Evolutionary conservation across 35 echinoderm and acorn worm species (phyloP).

Genomic region (Nesometra sesokonis): DNA sequence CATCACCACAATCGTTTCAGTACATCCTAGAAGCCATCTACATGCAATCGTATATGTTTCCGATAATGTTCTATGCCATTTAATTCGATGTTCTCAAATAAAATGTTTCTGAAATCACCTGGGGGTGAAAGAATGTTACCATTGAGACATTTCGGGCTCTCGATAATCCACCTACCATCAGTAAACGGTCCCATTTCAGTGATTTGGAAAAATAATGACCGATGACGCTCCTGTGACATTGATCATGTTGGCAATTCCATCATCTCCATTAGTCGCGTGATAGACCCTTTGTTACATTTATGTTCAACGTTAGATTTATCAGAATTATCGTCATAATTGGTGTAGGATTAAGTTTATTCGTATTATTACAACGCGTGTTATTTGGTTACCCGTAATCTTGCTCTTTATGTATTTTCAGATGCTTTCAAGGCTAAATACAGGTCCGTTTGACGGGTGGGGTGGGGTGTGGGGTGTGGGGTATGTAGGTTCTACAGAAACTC

Average conservation of each 20-base stretch:
- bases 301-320: not conserved
- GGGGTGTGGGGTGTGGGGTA: too few species aligned
- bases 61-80: not conserved
- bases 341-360: not conserved
- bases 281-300: not conserved
- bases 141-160: not conserved
- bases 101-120: not conserved
- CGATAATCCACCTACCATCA: not conserved
- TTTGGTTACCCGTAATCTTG: not conserved
- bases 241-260: not conserved
- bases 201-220: not conserved
- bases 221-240: not conserved
- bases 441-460: too few species aligned
- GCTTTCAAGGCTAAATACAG: too few species aligned
- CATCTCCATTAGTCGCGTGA: not conserved
- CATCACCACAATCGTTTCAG: too few species aligned
- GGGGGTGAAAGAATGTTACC: not conserved
- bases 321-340: not conserved
- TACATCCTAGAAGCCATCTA: too few species aligned
- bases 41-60: too few species aligned
- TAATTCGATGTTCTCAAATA: not conserved
- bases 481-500: too few species aligned
- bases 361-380: not conserved
- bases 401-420: too few species aligned
- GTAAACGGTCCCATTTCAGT: not conserved